Evolutionary conservation across 2,797 vertebrate genomes (phyloP).

Genomic region (Sebastes steindachneri): DNA sequence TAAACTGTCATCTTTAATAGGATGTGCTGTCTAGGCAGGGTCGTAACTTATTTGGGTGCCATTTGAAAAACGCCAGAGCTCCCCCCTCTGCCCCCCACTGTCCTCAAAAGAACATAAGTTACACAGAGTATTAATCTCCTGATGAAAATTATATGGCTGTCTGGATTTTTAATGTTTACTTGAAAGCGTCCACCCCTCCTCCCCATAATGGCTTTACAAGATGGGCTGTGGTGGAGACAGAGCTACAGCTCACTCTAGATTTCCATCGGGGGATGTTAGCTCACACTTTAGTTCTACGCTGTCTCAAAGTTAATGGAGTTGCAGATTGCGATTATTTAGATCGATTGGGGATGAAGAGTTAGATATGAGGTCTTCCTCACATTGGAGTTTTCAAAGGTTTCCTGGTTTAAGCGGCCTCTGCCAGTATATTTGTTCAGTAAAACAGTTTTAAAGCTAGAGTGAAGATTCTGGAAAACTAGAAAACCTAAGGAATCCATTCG

Average conservation of each 20-base stretch:
- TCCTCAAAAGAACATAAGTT: slow-evolving; percentile 78
- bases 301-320: background rate
- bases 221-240: slow-evolving; percentile 43
- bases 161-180: slow-evolving; percentile 79
- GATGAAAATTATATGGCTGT: slow-evolving; percentile 78
- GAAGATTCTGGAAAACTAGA: no score
- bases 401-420: slow-evolving; percentile 83
- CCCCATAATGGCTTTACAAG: slow-evolving; percentile 73
- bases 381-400: slow-evolving; percentile 39
- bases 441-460: no score
- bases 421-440: background rate
- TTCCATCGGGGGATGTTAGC: slow-evolving; percentile 14
- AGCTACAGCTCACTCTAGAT: slow-evolving; percentile 35
- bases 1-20: slow-evolving; percentile 82
- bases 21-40: slow-evolving; percentile 73
- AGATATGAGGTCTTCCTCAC: background rate
- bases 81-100: slow-evolving; percentile 35
- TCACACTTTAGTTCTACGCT: slow-evolving; percentile 15
- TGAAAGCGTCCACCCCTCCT: slow-evolving; percentile 52
- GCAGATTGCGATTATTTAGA: background rate
- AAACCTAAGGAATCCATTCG: no score
- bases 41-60: slow-evolving; percentile 78
- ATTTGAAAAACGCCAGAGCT: slow-evolving; percentile 73
- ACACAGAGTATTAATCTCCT: slow-evolving; percentile 77
- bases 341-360: background rate